phyloP scores from a whole-genome alignment of 1,140 invertebrate species.

The Samia ricini region DNA sequence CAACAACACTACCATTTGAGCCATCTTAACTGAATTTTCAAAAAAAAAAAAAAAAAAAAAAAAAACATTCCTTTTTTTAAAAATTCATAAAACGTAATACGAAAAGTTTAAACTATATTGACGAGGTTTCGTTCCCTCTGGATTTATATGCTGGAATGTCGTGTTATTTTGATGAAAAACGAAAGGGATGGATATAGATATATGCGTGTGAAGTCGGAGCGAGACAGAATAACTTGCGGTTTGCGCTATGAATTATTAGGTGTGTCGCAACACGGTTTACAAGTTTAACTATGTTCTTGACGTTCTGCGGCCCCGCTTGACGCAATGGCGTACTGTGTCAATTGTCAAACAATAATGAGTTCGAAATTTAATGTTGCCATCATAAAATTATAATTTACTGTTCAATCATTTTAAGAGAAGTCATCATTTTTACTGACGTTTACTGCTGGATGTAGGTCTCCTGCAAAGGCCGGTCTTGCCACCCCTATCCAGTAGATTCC shows the following conservation, averaged over 20 bases:
- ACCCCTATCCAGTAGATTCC: too few relatives aligned
- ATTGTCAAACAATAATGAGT: background rate
- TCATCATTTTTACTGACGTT: too few relatives aligned
- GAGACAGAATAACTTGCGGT: background rate
- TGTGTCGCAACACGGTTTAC: background rate
- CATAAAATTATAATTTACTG: background rate
- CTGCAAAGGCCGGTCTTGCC: too few relatives aligned
- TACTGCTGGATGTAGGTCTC: too few relatives aligned
- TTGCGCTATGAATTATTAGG: background rate
- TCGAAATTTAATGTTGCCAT: background rate
- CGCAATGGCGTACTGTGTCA: background rate
- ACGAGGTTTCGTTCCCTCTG: background rate
- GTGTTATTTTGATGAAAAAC: background rate
- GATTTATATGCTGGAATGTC: background rate
- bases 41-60: too few relatives aligned
- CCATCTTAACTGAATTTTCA: too few relatives aligned
- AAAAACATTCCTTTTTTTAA: too few relatives aligned
- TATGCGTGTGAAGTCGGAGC: background rate
- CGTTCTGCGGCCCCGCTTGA: too few relatives aligned
- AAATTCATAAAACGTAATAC: background rate
- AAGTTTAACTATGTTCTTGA: background rate
- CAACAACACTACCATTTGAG: too few relatives aligned
- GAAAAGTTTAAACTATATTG: background rate
- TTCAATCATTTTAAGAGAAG: too few relatives aligned
- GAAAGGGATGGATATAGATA: background rate